phyloP scores from a whole-genome alignment of 2,797 vertebrate species.

The Microcaecilia unicolor region DNA sequence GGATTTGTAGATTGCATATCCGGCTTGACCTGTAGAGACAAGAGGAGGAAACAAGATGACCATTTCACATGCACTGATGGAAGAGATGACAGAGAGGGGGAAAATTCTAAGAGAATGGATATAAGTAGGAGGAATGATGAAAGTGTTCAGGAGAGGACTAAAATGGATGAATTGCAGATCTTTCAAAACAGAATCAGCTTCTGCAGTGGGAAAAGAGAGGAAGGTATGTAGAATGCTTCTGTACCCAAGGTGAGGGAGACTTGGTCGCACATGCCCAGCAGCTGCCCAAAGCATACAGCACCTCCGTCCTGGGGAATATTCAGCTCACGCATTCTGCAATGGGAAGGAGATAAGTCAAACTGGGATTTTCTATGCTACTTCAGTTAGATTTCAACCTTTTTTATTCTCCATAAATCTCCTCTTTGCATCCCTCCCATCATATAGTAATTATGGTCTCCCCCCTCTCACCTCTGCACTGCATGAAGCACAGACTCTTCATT shows the following conservation, averaged over 20 bases:
- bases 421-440: not conserved
- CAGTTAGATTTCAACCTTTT: too few species aligned
- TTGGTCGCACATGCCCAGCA: constrained; percentile 88
- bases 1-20: constrained; percentile 71
- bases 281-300: constrained; percentile 76
- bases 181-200: too few species aligned
- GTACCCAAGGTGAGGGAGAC: constrained; percentile 81
- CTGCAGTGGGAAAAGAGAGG: not conserved
- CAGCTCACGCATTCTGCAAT: constrained; percentile 55
- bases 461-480: constrained; percentile 55
- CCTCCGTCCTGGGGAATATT: constrained; percentile 46
- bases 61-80: too few species aligned
- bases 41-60: not conserved
- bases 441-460: not conserved
- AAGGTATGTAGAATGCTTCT: constrained; percentile 8
- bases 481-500: constrained; percentile 73
- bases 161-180: too few species aligned
- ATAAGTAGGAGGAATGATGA: not conserved
- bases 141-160: too few species aligned
- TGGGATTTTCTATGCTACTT: not conserved
- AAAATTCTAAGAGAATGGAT: not conserved
- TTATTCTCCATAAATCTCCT: not conserved
- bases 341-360: not conserved
- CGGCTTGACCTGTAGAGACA: constrained; percentile 29
- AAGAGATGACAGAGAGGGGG: not conserved